These are phyloP conservation scores for Spea hammondii DNA, from an alignment of 2,797 vertebrate genomes.

Conservation along the genomic window DNA sequence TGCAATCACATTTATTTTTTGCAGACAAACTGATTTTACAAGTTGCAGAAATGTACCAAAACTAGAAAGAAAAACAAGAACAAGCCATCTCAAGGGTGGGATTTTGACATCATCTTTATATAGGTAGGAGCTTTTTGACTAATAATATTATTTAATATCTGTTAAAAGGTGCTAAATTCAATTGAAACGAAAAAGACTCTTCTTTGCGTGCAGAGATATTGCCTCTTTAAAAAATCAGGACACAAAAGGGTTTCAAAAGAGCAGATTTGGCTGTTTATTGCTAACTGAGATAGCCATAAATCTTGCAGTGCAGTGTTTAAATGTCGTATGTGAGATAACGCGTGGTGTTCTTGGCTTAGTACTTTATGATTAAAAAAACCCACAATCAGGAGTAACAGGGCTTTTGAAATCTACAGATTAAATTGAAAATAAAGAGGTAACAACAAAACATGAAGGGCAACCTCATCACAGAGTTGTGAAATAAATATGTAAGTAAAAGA, in stretches of 20 bases:
- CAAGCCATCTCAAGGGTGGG: neutral
- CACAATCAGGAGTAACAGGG: conserved; percentile 76
- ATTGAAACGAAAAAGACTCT: too few relatives aligned
- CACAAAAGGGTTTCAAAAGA: conserved; percentile 3
- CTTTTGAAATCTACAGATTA: conserved; percentile 70
- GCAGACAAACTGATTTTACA: neutral
- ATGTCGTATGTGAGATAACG: conserved; percentile 77
- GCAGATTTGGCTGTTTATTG: conserved; percentile 38
- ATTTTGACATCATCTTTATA: neutral
- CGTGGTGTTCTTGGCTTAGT: conserved; percentile 78
- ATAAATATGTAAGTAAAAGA: neutral
- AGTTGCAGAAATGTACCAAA: neutral
- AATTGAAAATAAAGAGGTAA: conserved; percentile 63
- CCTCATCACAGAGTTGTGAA: conserved; percentile 54
- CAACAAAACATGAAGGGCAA: conserved; percentile 58
- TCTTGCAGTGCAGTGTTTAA: conserved; percentile 78
- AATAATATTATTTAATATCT: neutral
- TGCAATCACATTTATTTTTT: neutral
- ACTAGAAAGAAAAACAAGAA: too few relatives aligned
- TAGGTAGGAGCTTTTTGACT: neutral
- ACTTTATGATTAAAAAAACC: conserved; percentile 75
- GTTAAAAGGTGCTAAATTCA: too few relatives aligned
- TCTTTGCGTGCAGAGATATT: neutral
- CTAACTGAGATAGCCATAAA: conserved; percentile 68
- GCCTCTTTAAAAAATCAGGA: neutral